Conservation (phyloP, 2,888 invertebrate genomes). For the Synanthedon myopaeformis region DNA sequence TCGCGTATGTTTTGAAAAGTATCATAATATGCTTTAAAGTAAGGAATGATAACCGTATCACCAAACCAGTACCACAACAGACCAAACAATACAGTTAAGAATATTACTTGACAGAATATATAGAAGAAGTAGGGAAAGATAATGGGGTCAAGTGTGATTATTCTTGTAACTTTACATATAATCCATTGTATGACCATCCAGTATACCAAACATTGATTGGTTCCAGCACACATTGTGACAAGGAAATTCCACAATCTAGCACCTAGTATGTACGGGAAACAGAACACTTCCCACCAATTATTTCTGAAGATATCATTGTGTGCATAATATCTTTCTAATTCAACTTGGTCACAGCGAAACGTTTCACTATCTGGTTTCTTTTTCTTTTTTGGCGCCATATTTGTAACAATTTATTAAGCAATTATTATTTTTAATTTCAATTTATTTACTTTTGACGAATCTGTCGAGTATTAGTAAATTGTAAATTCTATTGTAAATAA, state of each 20-base stretch:
- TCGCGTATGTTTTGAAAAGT: constrained; percentile 12
- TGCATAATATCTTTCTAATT: constrained; percentile 32
- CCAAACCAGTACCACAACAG: constrained; percentile 40
- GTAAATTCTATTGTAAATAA: too few species aligned
- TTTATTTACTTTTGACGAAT: too few species aligned
- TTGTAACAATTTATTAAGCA: not conserved
- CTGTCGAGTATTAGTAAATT: too few species aligned
- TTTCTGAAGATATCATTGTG: constrained; percentile 34
- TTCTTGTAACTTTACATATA: constrained; percentile 42
- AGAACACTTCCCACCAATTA: constrained; percentile 53
- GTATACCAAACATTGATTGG: constrained; percentile 46
- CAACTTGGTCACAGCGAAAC: constrained; percentile 8
- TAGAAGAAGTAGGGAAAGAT: constrained; percentile 56
- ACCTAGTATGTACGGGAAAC: constrained; percentile 48
- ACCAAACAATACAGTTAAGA: constrained; percentile 29
- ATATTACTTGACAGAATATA: constrained; percentile 46
- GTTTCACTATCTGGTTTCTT: constrained; percentile 13
- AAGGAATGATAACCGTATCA: constrained; percentile 30
- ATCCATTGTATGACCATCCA: constrained; percentile 55
- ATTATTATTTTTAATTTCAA: too few species aligned
- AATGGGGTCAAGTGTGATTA: constrained; percentile 43
- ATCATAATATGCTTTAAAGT: constrained; percentile 24
- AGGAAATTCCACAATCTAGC: constrained; percentile 40
- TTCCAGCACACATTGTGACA: constrained; percentile 36
- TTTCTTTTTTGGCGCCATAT: constrained; percentile 28